A percentile compares a stretch with the other conserved stretches of the same genome.
These are phyloP conservation scores for Deilephila porcellus DNA, from an alignment of 2,888 invertebrate genomes.

Conservation along the genomic window DNA sequence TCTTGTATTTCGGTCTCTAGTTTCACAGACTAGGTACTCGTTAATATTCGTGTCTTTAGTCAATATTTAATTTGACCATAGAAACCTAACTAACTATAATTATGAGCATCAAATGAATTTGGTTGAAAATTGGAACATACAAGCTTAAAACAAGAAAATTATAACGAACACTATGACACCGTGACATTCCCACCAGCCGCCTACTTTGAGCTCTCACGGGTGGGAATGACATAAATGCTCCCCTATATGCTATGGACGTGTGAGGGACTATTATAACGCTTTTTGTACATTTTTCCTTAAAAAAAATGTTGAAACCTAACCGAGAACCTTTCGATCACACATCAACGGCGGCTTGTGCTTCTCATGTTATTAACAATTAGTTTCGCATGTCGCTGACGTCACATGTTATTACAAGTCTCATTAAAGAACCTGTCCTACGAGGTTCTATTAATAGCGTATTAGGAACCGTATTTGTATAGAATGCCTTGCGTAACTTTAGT, in stretches of 20 bases:
- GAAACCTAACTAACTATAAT: no score
- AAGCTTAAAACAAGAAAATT: not conserved
- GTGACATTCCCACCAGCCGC: not conserved
- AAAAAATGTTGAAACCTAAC: not conserved
- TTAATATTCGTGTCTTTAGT: no score
- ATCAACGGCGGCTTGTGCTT: not conserved
- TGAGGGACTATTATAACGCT: not conserved
- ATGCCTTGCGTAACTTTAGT: conserved; percentile 39
- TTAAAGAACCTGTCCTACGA: conserved; percentile 40
- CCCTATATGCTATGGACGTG: not conserved
- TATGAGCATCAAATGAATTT: no score
- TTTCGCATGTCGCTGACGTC: conserved; percentile 33
- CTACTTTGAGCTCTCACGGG: not conserved
- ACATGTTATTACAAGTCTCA: conserved; percentile 32
- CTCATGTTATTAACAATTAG: conserved; percentile 35
- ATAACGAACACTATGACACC: no score
- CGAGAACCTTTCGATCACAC: not conserved
- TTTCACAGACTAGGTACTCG: no score
- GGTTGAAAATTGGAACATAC: no score
- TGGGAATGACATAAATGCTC: not conserved
- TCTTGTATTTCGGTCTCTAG: no score
- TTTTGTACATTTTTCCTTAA: not conserved
- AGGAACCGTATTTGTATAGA: conserved; percentile 34
- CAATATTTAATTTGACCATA: no score
- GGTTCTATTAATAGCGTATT: conserved; percentile 46